Conservation (phyloP, 30 jellyfish, hydroid and myxozoan genomes). For the Haliclystus octoradiatus region DNA sequence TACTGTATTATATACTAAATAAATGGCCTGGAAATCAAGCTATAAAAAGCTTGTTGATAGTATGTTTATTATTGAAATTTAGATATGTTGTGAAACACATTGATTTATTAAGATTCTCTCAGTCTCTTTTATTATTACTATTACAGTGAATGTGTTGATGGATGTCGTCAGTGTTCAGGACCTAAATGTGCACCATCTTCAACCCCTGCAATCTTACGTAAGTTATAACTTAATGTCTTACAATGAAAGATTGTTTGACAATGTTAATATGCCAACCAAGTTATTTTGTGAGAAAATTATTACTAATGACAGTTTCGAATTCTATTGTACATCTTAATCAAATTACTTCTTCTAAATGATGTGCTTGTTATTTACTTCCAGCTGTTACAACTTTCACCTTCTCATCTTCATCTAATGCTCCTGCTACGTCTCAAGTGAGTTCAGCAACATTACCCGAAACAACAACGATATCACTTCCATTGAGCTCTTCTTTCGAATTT, state of each 20-base stretch:
- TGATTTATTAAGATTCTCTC: background rate
- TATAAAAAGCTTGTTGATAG: too few relatives aligned
- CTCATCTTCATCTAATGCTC: background rate
- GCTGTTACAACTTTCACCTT: conserved; percentile 4
- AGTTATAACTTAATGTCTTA: too few relatives aligned
- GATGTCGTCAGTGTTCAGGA: conserved; percentile 45
- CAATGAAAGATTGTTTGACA: too few relatives aligned
- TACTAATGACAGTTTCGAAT: background rate
- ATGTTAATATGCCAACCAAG: too few relatives aligned
- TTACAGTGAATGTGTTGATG: conserved; percentile 33
- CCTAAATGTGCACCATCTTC: conserved; percentile 37
- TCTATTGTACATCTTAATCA: background rate
- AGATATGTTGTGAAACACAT: too few relatives aligned
- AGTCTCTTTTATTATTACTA: background rate
- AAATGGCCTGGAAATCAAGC: too few relatives aligned
- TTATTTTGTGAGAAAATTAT: too few relatives aligned
- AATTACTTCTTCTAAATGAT: background rate
- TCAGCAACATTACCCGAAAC: conserved; percentile 2
- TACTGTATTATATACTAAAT: too few relatives aligned
- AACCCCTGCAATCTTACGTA: too few relatives aligned
- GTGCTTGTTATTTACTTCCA: conserved; percentile 5
- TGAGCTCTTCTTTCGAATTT: too few relatives aligned
- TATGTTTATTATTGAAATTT: too few relatives aligned
- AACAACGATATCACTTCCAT: too few relatives aligned
- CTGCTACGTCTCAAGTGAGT: conserved; percentile 3